Evolutionary conservation across 1,140 invertebrate species (phyloP).

Genomic region (Ericerus pela): DNA sequence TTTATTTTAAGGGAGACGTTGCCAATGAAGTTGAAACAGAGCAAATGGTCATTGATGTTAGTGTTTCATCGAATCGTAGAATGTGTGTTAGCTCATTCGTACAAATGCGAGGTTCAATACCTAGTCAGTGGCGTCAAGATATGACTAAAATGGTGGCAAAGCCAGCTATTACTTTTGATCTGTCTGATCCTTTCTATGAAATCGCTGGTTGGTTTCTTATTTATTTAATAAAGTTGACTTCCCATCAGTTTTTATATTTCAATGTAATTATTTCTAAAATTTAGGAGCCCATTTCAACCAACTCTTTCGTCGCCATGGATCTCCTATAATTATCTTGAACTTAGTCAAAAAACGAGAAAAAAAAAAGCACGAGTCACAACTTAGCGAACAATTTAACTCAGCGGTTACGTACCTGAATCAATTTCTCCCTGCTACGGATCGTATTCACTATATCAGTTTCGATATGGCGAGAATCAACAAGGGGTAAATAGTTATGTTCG

Average conservation of each 20-base stretch:
- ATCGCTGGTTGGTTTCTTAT: constrained; percentile 50
- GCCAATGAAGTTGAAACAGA: constrained; percentile 99
- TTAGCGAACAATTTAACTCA: constrained; percentile 69
- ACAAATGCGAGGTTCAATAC: constrained; percentile 87
- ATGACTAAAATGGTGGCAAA: constrained; percentile 96
- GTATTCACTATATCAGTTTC: constrained; percentile 85
- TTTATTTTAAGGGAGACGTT: constrained; percentile 59
- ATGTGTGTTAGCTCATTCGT: constrained; percentile 83
- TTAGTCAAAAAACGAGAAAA: constrained; percentile 89
- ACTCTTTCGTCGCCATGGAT: constrained; percentile 73
- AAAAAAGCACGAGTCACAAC: constrained; percentile 79
- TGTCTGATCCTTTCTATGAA: constrained; percentile 68
- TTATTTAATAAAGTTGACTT: too few species aligned
- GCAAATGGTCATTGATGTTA: constrained; percentile 86
- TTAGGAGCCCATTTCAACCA: constrained; percentile 82
- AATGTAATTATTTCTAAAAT: constrained; percentile 25
- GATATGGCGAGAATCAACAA: constrained; percentile 95
- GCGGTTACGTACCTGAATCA: constrained; percentile 93
- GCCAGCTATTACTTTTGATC: constrained; percentile 78
- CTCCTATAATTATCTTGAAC: constrained; percentile 86
- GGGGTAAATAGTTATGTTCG: constrained; percentile 36
- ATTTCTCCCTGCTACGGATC: constrained; percentile 73
- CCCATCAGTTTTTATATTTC: too few species aligned
- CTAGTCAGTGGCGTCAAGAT: constrained; percentile 92
- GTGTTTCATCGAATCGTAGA: constrained; percentile 54